phyloP scores from a whole-genome alignment of 1,140 invertebrate species.

The Drosophila carrolli region DNA sequence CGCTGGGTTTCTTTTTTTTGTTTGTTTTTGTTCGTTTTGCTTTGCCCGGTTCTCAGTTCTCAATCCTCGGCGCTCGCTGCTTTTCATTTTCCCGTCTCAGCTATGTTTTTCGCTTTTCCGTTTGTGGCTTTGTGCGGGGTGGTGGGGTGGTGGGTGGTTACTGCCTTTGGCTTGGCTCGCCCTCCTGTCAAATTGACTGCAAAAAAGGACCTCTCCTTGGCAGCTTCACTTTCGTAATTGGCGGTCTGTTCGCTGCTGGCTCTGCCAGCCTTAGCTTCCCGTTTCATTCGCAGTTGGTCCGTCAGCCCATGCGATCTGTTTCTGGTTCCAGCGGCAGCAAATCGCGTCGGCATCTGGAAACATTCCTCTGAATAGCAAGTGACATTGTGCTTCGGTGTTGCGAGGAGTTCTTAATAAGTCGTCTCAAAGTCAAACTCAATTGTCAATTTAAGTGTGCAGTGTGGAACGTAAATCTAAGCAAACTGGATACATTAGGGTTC shows the following conservation, averaged over 20 bases:
- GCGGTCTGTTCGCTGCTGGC: constrained; percentile 75
- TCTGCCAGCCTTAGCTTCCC: constrained; percentile 58
- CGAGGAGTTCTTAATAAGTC: not conserved
- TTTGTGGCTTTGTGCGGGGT: constrained; percentile 54
- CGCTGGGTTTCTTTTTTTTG: constrained; percentile 66
- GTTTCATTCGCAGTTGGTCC: constrained; percentile 78
- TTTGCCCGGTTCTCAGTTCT: constrained; percentile 20
- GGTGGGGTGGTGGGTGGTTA: constrained; percentile 27
- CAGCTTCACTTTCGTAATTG: constrained; percentile 84
- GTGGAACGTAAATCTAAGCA: constrained; percentile 51
- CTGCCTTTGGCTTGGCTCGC: constrained; percentile 78
- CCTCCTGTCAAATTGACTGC: constrained; percentile 83
- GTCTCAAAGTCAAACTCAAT: not conserved
- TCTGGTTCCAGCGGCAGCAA: constrained; percentile 18
- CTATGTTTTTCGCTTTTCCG: constrained; percentile 21
- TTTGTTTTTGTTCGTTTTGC: constrained; percentile 73
- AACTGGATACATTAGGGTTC: constrained; percentile 83
- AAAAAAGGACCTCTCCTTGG: constrained; percentile 83
- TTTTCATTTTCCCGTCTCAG: constrained; percentile 42
- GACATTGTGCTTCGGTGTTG: constrained; percentile 3
- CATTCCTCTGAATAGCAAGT: not conserved
- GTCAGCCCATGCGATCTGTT: constrained; percentile 74
- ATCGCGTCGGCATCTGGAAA: constrained; percentile 63
- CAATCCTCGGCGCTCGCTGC: constrained; percentile 14
- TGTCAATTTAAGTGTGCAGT: constrained; percentile 16